Base-by-base conservation (phyloP, 2,113 vertebrate species). In the Fregetta grallaria region DNA sequence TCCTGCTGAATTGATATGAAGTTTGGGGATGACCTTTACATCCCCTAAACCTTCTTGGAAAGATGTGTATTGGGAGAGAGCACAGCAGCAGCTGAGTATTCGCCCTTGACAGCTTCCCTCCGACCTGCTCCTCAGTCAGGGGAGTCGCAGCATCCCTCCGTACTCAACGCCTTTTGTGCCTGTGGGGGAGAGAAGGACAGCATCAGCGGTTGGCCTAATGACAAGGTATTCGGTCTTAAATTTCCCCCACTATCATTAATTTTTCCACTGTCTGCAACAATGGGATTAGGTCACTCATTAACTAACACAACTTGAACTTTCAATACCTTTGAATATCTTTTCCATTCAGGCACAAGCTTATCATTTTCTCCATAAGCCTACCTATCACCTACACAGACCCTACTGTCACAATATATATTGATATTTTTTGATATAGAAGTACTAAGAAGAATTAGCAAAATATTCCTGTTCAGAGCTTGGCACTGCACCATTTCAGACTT, bases 1-100 rank as follows among this genome's bases (percentile, higher is more conserved):
- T 77, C 58, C 65, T 18, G 13, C 30, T 86, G 72, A 70, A 73
- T 27, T 50, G 55, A 47, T 26, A 82, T 61, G 27, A 58, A 74
- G 44, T 88, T 86, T 58, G n/a, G 14, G 38, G 7, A 34, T 95
- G 93, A 76, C n/a, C 18, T 77, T 80, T 47, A 21, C 11, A 8
- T 81, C 53, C 36, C 87, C 38, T 85, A 74, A 86, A 86, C 25
- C n/a, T 84, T 42, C 26, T 49, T n/a, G 68, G 83, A 63, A 79
- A 88, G 45, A 38, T 7, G 17, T 0, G 0, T n/a, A 30, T 15
- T 6, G 4, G 36, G 36, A 75, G 8, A 85, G 20, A 87, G 42
- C 0, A 1, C 47, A 62, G 34, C 56, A 78, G 38, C 30, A 80
- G 20, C 76, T 58, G 50, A n/a, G 34, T 40, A n/a, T 62, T 75